Evolutionary conservation across 2,113 vertebrate species (phyloP), one percentile per base, ranked within the genome.

Genomic region (Willisornis vidua): DNA sequence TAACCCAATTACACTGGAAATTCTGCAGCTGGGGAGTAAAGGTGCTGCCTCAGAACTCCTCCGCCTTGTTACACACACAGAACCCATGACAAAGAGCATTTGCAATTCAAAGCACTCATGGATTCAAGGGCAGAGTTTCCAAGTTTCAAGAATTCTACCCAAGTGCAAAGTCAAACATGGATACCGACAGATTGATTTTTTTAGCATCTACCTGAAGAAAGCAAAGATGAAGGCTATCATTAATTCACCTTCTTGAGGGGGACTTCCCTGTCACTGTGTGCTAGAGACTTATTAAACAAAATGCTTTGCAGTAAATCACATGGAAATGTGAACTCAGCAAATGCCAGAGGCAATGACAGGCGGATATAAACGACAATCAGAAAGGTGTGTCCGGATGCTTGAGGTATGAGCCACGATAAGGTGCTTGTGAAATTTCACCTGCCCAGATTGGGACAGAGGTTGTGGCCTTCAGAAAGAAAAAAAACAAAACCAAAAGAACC

Each of bases 351-450:
- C 95, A 93, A 83, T 65, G 90, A 93, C 91, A 89, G 93, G 91
- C 59, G 41, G 91, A 97, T 96, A 91, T 74, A 96, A 96, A 90
- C 94, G 94, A 95, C 94, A 97, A 96, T 94, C 96, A 97, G 61
- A 83, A 93, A 96, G 96, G 97, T 67, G 97, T 96, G 97, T 95
- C 96, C 35, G 35, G 94, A 97, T 96, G 82, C 90, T 89, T 96
- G 78, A 82, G 82, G 82, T 75, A 97, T 97, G 96, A 97, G 90
- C 95, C 92, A 92, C n/a, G 89, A 94, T 90, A 85, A 96, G 91
- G 51, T 10, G 77, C 89, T 90, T 94, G 67, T 77, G 94, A 97
- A 97, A 96, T 83, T 95, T 83, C 90, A 96, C 93, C 95, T 96
- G 94, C 77, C 52, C 1, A 0, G 19, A 85, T 33, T 90, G 81